Evolutionary conservation across 2,113 vertebrate species (phyloP), one percentile per base, ranked within the genome.

Genomic region (Ondatra zibethicus): DNA sequence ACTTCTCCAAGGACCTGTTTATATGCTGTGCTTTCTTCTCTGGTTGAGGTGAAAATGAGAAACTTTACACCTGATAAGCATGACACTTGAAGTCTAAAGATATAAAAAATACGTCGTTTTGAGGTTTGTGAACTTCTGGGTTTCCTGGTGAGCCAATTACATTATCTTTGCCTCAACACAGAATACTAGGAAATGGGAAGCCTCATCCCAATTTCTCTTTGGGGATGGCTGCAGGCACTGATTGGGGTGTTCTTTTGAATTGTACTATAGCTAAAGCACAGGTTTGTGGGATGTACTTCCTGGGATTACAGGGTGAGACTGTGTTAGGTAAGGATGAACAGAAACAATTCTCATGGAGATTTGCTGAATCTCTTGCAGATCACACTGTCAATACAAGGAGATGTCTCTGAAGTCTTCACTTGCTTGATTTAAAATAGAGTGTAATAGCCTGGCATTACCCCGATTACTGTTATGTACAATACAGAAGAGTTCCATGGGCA

Each of bases 401-500:
- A 58, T 29, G 45, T 63, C 72, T 97, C 76, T 85, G 58, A 89
- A 81, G 93, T 65, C 81, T 91, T 93, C 65, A 33, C 66, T 86
- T 36, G 50, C 85, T 94, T 92, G 88, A 86, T 89, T 95, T 93
- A 92, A 94, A 96, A 81, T 45, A 82, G 45, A 88, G 50, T 68
- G 39, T 82, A 81, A 95, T 61, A 90, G 80, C 73, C 65, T 72
- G 75, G 88, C 76, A 91, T 91, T 95, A 92, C 73, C 33, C 85
- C 96, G 95, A 93, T 93, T 63, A 96, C 81, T 85, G 95, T 94
- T 47, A 90, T 66, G 88, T 88, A 90, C 58, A 89, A 72, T 63
- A 70, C 16, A 63, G 55, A 90, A 77, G n/a, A 88, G 21, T 65
- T 95, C 65, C 86, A 86, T 0, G 21, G 58, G 76, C 92, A 96